A percentile compares a stretch with the other conserved stretches of the same genome.
Evolutionary conservation across 2,113 vertebrate species (phyloP).

Genomic region (Mormyrus iriodes): DNA sequence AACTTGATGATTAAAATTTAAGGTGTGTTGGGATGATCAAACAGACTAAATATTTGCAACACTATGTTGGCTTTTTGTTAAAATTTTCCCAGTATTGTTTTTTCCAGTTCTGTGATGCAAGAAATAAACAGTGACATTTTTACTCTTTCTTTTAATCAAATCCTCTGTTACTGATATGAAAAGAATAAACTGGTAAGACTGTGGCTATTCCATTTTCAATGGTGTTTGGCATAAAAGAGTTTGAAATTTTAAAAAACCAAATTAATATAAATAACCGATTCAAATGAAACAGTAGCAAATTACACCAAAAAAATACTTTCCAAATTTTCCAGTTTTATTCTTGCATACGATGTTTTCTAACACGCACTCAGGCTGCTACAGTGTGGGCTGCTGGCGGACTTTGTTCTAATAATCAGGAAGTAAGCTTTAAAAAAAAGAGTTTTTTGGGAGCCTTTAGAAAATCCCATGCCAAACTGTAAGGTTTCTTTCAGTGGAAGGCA

Average conservation of each 20-base stretch:
- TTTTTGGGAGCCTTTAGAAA: background rate
- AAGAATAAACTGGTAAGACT: background rate
- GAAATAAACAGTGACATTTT: background rate
- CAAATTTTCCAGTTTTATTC: background rate
- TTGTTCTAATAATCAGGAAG: background rate
- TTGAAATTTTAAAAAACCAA: background rate
- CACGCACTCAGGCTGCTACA: background rate
- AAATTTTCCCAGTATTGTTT: background rate
- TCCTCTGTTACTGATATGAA: background rate
- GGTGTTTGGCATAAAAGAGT: background rate
- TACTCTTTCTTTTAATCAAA: background rate
- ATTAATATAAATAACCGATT: background rate
- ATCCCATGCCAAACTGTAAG: background rate
- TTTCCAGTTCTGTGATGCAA: background rate
- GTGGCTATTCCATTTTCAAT: background rate
- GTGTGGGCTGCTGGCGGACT: background rate
- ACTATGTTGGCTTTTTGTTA: background rate
- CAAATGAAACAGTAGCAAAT: background rate
- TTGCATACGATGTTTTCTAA: background rate
- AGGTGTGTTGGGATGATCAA: background rate
- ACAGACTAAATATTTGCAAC: background rate
- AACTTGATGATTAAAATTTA: background rate
- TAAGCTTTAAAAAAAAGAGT: background rate
- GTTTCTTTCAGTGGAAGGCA: background rate
- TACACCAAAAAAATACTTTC: background rate